Base-by-base conservation (phyloP, 1,140 invertebrate genomes). In the Dufourea novaeangliae region DNA sequence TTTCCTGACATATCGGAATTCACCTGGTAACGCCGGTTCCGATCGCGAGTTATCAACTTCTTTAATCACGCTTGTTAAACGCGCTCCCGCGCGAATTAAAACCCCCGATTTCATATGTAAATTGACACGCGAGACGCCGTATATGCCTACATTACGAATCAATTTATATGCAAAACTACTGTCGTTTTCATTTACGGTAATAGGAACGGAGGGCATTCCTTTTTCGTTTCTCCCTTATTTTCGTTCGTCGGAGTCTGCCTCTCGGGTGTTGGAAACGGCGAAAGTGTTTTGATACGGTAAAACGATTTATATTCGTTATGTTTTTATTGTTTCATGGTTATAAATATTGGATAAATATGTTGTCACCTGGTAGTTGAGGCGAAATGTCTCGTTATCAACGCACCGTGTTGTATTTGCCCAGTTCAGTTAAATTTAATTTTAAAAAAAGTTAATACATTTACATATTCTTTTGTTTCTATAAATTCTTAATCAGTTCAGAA, bases 71-170 rank as follows among this genome's bases (percentile, higher is more conserved):
- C 64, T 69, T 46, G 39, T 61, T 52, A 52, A 20, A 61, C 66
- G 39, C n/a, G 59, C 29, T 27, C 0, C 27, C 46, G 41, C 41
- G 32, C 14, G 64, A 41, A 76, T 76, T 59, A 59, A 62, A 14
- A 22, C n/a, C 8, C n/a, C 2, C n/a, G 39, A 67, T 57, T 67
- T 67, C 63, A 32, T 57, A 67, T 75, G 72, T 39, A 75, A 75
- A 75, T 67, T 14, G 25, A 29, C 27, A 20, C 34, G 17, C 4
- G 44, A n/a, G n/a, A 20, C 4, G 14, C 41, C 5, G 32, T 27
- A 10, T 6, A 10, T 6, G 32, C 32, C 7, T 29, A 22, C 14
- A 41, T 27, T 32, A 39, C 52, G 71, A 74, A 63, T 56, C 61
- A 37, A 27, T 39, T 17, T 17, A 32, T 41, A 44, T 14, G 20